Base-by-base conservation (phyloP, 2,797 vertebrate species). In the Pachyuromys duprasi region DNA sequence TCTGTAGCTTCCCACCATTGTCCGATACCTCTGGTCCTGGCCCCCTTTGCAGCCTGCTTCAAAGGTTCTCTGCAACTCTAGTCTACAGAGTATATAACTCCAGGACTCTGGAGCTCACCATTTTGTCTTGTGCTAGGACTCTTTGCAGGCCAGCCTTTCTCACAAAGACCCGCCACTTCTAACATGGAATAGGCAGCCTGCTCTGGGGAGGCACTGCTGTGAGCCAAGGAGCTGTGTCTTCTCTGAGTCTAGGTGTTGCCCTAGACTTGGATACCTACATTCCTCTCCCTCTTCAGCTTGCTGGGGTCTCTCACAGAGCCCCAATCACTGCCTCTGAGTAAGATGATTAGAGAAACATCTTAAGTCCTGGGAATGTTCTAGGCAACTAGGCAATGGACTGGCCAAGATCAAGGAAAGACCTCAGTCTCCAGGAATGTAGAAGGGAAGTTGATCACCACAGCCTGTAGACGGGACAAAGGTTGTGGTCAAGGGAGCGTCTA, bases 261-360 rank as follows among this genome's bases (percentile, higher is more conserved):
- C 33, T 18, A 33, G 39, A 28, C 49, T 3, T n/a, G 53, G 33
- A n/a, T 57, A 0, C 17, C 63, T 53, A 1, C 4, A 55, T 13
- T 90, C 42, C 15, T 94, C 5, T 45, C 24, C 55, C 28, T 49
- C 63, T 65, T 86, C 36, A 57, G 88, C 33, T 53, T 93, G 57
- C n/a, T 18, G 28, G 2, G 33, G 17, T 49, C 55, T 26, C 74
- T 69, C n/a, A 49, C 42, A 22, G 70, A 84, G 70, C 62, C 62
- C 39, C 1, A 55, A 45, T 14, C 72, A 33, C 13, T 72, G 28
- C 49, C 33, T 92, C 57, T 5, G 42, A 36, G 42, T 42, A 79
- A 72, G 33, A 18, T 11, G 20, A 26, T 82, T 60, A 75, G 89
- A 2, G 13, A 60, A 70, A 57, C 33, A 53, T 60, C 15, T 24